Evolutionary conservation across 2,888 invertebrate genomes (phyloP).

Genomic region (Mythimna loreyi): DNA sequence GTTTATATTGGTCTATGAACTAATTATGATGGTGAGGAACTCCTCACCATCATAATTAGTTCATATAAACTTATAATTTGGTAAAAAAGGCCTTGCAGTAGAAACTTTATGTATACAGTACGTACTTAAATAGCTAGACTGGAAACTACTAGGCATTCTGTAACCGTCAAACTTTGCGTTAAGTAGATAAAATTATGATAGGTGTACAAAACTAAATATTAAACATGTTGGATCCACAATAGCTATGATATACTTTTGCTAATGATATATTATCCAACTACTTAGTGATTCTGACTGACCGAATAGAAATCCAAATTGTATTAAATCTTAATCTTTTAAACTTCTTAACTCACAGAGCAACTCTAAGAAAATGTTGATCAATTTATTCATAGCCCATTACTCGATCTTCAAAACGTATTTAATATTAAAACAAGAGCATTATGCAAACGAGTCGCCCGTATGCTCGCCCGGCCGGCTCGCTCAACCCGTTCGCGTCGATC

Average conservation of each 20-base stretch:
- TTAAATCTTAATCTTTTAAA: slow-evolving; percentile 21
- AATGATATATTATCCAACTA: neutral
- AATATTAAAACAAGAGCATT: slow-evolving; percentile 38
- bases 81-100: too few relatives aligned
- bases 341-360: neutral
- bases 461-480: slow-evolving; percentile 1
- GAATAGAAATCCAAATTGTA: neutral
- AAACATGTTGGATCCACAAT: neutral
- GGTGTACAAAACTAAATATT: neutral
- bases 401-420: slow-evolving; percentile 24
- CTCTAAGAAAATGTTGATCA: slow-evolving; percentile 10
- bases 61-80: too few relatives aligned
- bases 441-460: slow-evolving; percentile 41
- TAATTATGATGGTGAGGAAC: too few relatives aligned
- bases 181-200: too few relatives aligned
- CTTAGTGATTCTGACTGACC: neutral
- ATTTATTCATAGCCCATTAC: slow-evolving; percentile 50
- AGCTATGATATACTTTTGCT: neutral
- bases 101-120: neutral
- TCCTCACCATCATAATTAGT: too few relatives aligned
- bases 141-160: neutral
- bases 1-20: too few relatives aligned
- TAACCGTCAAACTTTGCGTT: neutral
- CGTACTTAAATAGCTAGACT: neutral
- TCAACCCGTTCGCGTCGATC: slow-evolving; percentile 53